phyloP scores from a whole-genome alignment of 1,140 invertebrate genomes.

The Leptopilina boulardi region DNA sequence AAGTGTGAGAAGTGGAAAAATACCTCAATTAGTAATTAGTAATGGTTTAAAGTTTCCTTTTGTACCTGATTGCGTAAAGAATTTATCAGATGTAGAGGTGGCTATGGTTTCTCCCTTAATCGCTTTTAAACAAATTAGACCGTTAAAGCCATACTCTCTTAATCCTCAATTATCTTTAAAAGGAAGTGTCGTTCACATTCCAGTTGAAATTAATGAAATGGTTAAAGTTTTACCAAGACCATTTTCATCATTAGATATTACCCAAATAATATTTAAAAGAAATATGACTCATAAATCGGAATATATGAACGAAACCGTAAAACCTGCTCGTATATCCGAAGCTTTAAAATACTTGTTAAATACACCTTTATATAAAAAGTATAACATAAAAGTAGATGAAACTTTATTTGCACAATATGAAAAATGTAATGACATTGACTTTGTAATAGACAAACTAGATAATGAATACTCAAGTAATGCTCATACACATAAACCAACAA shows the following conservation, averaged over 20 bases:
- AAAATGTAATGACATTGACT: too few species aligned
- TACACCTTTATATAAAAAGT: background rate
- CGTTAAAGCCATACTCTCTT: too few species aligned
- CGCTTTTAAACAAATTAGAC: background rate
- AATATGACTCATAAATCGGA: background rate
- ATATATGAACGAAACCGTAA: background rate
- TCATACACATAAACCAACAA: too few species aligned
- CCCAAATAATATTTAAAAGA: background rate
- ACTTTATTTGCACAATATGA: too few species aligned
- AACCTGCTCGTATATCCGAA: background rate
- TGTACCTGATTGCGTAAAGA: background rate
- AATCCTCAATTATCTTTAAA: background rate
- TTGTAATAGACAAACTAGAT: background rate
- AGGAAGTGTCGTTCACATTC: background rate
- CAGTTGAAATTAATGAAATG: background rate
- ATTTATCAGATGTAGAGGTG: background rate
- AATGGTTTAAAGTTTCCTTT: background rate
- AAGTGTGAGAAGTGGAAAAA: background rate
- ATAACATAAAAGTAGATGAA: too few species aligned
- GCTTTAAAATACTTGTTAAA: background rate
- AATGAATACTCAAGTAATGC: background rate
- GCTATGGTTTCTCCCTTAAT: too few species aligned
- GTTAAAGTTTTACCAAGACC: background rate
- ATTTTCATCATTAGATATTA: background rate
- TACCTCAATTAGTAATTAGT: background rate